Percentiles rank a stretch among this genome's conserved stretches.
phyloP scores from a whole-genome alignment of 2,888 invertebrate genomes.

The Nomada hirtipes region DNA sequence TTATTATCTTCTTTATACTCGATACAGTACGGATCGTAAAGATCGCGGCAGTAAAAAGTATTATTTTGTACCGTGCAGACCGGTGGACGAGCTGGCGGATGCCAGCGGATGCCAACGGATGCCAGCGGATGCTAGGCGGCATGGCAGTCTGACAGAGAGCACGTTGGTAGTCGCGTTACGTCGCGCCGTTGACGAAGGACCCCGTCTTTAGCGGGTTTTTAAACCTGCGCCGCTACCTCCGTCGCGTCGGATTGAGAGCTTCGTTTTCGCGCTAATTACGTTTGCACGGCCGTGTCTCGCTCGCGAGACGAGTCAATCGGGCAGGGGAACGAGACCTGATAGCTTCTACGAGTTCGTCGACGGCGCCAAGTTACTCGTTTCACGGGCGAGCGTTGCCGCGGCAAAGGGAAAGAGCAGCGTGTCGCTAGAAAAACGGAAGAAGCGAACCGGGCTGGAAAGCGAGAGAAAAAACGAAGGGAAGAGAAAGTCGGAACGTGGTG shows the following conservation, averaged over 20 bases:
- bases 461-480: neutral
- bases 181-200: neutral
- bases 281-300: constrained; percentile 35
- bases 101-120: neutral
- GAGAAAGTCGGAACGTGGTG: constrained; percentile 24
- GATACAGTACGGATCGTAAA: constrained; percentile 72
- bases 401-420: too few relatives aligned
- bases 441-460: neutral
- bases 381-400: constrained; percentile 44
- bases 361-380: too few relatives aligned
- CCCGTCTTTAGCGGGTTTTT: constrained; percentile 21
- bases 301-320: constrained; percentile 51
- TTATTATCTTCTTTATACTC: constrained; percentile 72
- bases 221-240: neutral
- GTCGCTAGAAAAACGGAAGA: neutral
- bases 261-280: constrained; percentile 65
- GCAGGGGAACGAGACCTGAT: constrained; percentile 29
- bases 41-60: constrained; percentile 71
- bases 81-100: constrained; percentile 7
- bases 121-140: neutral
- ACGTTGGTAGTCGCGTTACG: neutral
- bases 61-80: constrained; percentile 62
- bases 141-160: too few relatives aligned
- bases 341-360: too few relatives aligned
- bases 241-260: constrained; percentile 42